phyloP scores from a whole-genome alignment of 1,140 invertebrate species.

The Leptopilina boulardi region DNA sequence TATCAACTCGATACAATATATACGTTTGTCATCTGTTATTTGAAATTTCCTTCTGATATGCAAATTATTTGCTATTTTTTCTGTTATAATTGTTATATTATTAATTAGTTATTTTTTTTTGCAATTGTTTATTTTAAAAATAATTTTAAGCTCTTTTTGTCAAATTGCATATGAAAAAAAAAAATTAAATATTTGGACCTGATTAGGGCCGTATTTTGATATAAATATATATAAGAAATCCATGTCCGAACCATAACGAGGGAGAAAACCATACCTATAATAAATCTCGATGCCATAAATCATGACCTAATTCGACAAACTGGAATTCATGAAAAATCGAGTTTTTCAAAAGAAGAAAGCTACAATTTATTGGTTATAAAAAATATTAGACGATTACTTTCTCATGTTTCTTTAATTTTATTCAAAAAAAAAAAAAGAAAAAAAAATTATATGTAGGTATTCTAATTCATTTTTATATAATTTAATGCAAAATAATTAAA shows the following conservation, averaged over 20 bases:
- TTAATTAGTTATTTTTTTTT: too few species aligned
- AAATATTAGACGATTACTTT: too few species aligned
- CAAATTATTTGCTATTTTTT: too few species aligned
- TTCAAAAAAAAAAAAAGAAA: too few species aligned
- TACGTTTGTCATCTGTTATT: too few species aligned
- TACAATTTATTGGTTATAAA: neutral
- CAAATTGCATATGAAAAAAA: neutral
- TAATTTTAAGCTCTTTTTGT: neutral
- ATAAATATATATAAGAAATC: neutral
- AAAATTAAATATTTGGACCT: neutral
- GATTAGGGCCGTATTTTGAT: neutral
- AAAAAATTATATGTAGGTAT: too few species aligned
- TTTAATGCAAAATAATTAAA: too few species aligned
- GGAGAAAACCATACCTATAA: slow-evolving; percentile 48
- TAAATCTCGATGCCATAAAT: slow-evolving; percentile 60
- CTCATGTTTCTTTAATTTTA: too few species aligned
- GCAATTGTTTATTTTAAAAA: too few species aligned
- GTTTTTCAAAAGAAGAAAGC: slow-evolving; percentile 4
- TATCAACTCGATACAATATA: neutral
- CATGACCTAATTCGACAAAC: slow-evolving; percentile 53
- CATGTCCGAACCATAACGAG: slow-evolving; percentile 44
- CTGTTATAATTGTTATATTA: too few species aligned
- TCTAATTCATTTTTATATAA: too few species aligned
- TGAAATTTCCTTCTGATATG: too few species aligned
- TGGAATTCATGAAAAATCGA: slow-evolving; percentile 38